Evolutionary conservation across 2,797 vertebrate species (phyloP).

Genomic region (Sciaenops ocellatus): DNA sequence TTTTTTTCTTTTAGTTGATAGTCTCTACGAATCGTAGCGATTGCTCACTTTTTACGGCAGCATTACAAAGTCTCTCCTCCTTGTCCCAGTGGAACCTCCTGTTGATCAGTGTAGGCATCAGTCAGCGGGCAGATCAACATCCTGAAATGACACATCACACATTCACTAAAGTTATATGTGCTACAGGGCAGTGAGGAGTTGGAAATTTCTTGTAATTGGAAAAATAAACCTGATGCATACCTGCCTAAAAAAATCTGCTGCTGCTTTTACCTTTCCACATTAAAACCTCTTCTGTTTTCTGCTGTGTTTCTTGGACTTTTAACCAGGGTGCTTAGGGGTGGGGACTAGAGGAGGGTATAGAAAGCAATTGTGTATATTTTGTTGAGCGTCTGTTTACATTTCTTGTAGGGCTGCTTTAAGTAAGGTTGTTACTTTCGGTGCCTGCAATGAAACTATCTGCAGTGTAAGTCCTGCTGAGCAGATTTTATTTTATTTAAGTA

Average conservation of each 20-base stretch:
- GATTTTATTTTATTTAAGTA: conserved; percentile 2
- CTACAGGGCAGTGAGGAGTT: conserved; percentile 44
- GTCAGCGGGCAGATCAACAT: conserved; percentile 46
- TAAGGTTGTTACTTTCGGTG: conserved; percentile 39
- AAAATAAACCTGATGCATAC: conserved; percentile 78
- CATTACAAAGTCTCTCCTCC: conserved; percentile 27
- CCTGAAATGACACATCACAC: conserved; percentile 53
- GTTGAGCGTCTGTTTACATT: conserved; percentile 73
- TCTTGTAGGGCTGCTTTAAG: conserved; percentile 63
- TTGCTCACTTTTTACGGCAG: conserved; percentile 46
- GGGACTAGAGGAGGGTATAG: conserved; percentile 41
- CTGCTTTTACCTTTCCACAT: conserved; percentile 69
- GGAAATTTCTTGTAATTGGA: conserved; percentile 78
- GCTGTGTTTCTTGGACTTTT: conserved; percentile 51
- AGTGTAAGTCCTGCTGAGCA: not conserved
- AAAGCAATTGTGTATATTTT: conserved; percentile 73
- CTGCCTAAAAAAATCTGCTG: conserved; percentile 61
- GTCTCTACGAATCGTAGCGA: conserved; percentile 6
- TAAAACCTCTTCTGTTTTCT: conserved; percentile 31
- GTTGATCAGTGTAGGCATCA: conserved; percentile 33
- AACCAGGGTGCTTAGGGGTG: conserved; percentile 11
- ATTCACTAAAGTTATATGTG: conserved; percentile 56
- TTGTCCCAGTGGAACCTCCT: conserved; percentile 15
- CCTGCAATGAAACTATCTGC: conserved; percentile 15
- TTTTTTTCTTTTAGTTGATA: conserved; percentile 4